Evolutionary conservation across 2,888 invertebrate species (phyloP).

Genomic region (Melipona bicolor): DNA sequence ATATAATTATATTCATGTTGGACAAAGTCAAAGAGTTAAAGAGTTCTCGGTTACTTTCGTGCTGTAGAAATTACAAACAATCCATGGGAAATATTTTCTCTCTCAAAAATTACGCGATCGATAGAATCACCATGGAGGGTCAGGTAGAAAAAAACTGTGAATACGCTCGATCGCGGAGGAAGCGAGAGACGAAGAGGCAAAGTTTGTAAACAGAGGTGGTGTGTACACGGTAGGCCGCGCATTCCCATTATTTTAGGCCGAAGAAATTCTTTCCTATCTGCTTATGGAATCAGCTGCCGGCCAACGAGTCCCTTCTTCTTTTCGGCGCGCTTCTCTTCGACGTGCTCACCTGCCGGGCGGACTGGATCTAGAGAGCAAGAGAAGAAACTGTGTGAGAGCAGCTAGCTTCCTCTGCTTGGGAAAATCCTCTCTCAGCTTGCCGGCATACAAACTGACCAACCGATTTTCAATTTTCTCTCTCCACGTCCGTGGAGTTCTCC

Average conservation of each 20-base stretch:
- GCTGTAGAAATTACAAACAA: background rate
- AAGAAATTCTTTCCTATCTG: slow-evolving; percentile 79
- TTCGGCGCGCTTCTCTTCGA: slow-evolving; percentile 52
- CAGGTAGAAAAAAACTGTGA: slow-evolving; percentile 45
- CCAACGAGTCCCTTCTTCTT: slow-evolving; percentile 45
- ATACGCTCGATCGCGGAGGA: background rate
- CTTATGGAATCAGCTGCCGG: slow-evolving; percentile 83
- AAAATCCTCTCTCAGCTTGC: slow-evolving; percentile 61
- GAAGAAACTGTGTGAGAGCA: slow-evolving; percentile 42
- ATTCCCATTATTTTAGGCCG: slow-evolving; percentile 80
- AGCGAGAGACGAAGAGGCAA: slow-evolving; percentile 32
- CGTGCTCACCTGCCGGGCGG: slow-evolving; percentile 77
- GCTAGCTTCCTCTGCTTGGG: slow-evolving; percentile 41
- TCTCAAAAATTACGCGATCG: slow-evolving; percentile 25
- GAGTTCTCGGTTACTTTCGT: too few relatives aligned
- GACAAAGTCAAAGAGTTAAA: too few relatives aligned
- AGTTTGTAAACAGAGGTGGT: slow-evolving; percentile 78
- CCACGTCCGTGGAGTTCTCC: background rate
- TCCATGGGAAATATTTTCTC: slow-evolving; percentile 3
- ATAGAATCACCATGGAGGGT: background rate
- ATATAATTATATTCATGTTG: too few relatives aligned
- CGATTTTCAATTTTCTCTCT: slow-evolving; percentile 68
- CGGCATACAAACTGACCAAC: slow-evolving; percentile 56
- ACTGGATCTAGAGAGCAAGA: slow-evolving; percentile 33
- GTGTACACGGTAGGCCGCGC: slow-evolving; percentile 78